Evolutionary conservation across 2,888 invertebrate species (phyloP).

Genomic region (Teleiodes luculella): DNA sequence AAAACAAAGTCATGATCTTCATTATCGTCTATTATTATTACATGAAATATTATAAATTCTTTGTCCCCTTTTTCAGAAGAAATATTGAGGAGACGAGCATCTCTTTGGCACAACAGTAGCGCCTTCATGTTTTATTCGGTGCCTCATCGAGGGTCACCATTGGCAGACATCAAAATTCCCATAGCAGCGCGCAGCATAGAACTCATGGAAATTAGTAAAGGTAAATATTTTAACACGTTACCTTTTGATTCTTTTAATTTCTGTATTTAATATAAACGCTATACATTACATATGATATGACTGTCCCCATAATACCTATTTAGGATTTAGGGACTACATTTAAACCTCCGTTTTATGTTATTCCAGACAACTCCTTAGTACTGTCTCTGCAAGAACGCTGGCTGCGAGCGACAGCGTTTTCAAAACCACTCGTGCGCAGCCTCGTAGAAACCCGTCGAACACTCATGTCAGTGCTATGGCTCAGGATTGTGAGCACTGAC

Average conservation of each 20-base stretch:
- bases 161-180: conserved; percentile 86
- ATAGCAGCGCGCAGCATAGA: conserved; percentile 87
- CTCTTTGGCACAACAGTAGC: conserved; percentile 76
- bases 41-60: too few relatives aligned
- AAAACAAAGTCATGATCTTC: too few relatives aligned
- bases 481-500: conserved; percentile 86
- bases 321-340: not conserved
- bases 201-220: conserved; percentile 86
- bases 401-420: conserved; percentile 37
- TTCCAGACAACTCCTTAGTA: conserved; percentile 84
- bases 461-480: conserved; percentile 84
- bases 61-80: conserved; percentile 9
- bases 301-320: not conserved
- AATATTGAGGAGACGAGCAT: conserved; percentile 41
- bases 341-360: not conserved
- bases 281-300: too few relatives aligned
- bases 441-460: conserved; percentile 89
- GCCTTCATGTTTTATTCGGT: conserved; percentile 92
- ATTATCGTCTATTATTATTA: too few relatives aligned
- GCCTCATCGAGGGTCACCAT: conserved; percentile 89
- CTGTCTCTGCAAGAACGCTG: conserved; percentile 80
- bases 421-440: conserved; percentile 80
- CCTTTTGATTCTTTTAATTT: not conserved
- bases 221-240: conserved; percentile 64
- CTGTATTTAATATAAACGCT: too few relatives aligned